Evolutionary conservation across 2,113 vertebrate species (phyloP), one percentile per base, ranked within the genome.

Genomic region (Colinus virginianus): DNA sequence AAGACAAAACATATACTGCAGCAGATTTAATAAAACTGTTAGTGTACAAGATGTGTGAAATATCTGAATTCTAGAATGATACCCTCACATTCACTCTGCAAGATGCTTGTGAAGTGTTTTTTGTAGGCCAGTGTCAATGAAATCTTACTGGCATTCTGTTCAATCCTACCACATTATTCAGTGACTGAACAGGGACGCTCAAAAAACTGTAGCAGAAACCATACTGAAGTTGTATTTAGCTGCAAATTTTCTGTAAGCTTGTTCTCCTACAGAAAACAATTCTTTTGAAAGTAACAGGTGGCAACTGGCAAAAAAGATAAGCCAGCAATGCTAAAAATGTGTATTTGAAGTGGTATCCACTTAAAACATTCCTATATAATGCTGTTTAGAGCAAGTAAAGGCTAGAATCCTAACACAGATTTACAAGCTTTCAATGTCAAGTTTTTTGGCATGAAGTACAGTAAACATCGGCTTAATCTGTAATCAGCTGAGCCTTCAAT

Each of bases 311-410:
- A 28, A 75, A 62, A 62, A 58, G 15, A 23, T 1, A 53, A 6
- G 38, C 32, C 32, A n/a, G 13, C 46, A 32, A 26, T 3, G 0
- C 2, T 56, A 34, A 19, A 34, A 9, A 11, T 3, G 38, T n/a
- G 23, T 56, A 32, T 18, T 40, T 49, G 26, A 66, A 84, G 9
- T 7, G 25, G 34, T 14, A 68, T 13, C 25, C 25, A 77, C 38
- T 22, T 20, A 62, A 71, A 69, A 34, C 18, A 79, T 17, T 72
- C 26, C n/a, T 62, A 53, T 15, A 48, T 62, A 90, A 69, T 15
- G 32, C 12, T 86, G 38, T 59, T 63, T 58, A 62, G 16, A 17
- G 45, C 22, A 40, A 68, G 49, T 48, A 42, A n/a, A 84, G n/a
- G 62, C 72, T 5, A 21, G 2, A 42, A 16, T 46, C 28, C 59